Evolutionary conservation across 2,113 vertebrate species (phyloP).

Genomic region (Lamprologus sp.): DNA sequence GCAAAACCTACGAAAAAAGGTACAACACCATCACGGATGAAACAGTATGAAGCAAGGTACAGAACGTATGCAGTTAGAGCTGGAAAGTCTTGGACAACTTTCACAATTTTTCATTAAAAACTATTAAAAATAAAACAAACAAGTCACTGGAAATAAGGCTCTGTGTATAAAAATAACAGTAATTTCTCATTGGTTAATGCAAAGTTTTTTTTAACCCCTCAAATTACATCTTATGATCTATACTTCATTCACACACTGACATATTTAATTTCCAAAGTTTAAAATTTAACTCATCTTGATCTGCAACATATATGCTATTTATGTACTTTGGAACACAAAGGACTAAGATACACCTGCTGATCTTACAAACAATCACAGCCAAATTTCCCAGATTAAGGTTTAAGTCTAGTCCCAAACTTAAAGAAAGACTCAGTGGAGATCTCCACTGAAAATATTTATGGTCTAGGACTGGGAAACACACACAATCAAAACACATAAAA

Average conservation of each 20-base stretch:
- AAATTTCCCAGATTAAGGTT: not conserved
- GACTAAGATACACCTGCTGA: not conserved
- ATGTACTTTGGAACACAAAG: not conserved
- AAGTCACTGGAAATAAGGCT: not conserved
- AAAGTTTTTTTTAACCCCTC: not conserved
- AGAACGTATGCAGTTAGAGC: not conserved
- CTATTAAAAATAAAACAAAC: not conserved
- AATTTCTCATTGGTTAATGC: not conserved
- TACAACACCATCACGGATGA: not conserved
- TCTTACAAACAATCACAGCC: not conserved
- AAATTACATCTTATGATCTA: not conserved
- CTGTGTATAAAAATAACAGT: not conserved
- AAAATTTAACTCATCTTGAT: not conserved
- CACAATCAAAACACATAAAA: not conserved
- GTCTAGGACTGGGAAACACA: not conserved
- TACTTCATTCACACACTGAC: not conserved
- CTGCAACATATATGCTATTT: not conserved
- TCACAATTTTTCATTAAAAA: not conserved
- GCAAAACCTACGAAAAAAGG: conserved; percentile 76
- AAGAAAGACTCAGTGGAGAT: not conserved
- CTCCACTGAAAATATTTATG: not conserved
- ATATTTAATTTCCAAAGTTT: not conserved
- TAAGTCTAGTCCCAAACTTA: not conserved
- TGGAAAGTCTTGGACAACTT: not conserved
- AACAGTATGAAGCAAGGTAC: not conserved